Evolutionary conservation across 2,113 vertebrate genomes (phyloP).

Genomic region (Girardinichthys multiradiatus): DNA sequence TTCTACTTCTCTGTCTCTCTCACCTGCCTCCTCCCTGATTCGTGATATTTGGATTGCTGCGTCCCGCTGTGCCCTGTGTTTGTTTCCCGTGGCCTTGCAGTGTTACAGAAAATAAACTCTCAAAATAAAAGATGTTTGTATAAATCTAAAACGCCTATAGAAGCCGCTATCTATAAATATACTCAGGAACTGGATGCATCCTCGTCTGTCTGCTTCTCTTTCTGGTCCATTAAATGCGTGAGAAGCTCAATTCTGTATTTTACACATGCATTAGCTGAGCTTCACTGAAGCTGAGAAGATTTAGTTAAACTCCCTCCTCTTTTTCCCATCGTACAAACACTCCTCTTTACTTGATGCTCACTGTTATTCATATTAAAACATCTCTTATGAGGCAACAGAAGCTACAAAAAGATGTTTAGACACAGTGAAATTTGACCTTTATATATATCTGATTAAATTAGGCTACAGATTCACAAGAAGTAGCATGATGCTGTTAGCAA

Average conservation of each 20-base stretch:
- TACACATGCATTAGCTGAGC: slow-evolving; percentile 47
- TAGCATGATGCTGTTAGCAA: too few relatives aligned
- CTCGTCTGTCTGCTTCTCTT: slow-evolving; percentile 20
- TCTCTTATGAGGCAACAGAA: neutral
- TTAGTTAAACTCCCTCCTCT: slow-evolving; percentile 39
- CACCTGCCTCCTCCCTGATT: slow-evolving; percentile 43
- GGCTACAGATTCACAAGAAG: too few relatives aligned
- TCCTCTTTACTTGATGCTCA: neutral
- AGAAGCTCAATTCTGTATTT: slow-evolving; percentile 50
- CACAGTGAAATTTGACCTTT: neutral
- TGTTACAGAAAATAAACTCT: neutral
- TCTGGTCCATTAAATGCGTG: slow-evolving; percentile 54
- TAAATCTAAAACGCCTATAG: neutral
- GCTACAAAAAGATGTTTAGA: neutral
- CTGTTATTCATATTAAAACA: neutral
- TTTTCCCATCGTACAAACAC: neutral
- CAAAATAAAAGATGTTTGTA: slow-evolving; percentile 6
- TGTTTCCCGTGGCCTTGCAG: slow-evolving; percentile 4
- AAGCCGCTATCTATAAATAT: slow-evolving; percentile 7
- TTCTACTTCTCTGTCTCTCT: slow-evolving; percentile 42
- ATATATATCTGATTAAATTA: neutral
- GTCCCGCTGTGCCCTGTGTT: slow-evolving; percentile 25
- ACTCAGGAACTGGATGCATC: slow-evolving; percentile 24
- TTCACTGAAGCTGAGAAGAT: slow-evolving; percentile 49
- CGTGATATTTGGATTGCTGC: slow-evolving; percentile 44